phyloP scores from a whole-genome alignment of 30 jellyfish, hydroid and myxozoan species.

The Nemopilema nomurai region DNA sequence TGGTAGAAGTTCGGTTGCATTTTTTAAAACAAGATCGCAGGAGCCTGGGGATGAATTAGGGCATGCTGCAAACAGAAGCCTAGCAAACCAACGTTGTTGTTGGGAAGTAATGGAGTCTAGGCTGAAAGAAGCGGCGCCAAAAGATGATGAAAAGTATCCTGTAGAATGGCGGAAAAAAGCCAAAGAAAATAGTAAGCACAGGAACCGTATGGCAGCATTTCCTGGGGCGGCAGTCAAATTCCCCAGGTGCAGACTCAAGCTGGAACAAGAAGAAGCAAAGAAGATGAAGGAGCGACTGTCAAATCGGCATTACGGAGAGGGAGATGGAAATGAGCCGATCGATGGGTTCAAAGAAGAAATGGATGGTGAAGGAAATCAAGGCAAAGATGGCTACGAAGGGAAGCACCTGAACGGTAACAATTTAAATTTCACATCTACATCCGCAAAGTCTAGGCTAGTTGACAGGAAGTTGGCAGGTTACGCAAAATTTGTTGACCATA shows the following conservation, averaged over 20 bases:
- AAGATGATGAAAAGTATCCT: conserved; percentile 10
- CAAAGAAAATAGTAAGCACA: conserved; percentile 6
- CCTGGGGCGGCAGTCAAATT: conserved; percentile 69
- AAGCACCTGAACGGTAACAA: conserved; percentile 31
- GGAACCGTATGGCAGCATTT: conserved; percentile 71
- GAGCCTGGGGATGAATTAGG: conserved; percentile 51
- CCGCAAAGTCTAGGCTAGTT: not conserved
- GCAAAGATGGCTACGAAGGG: not conserved
- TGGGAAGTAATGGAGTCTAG: conserved; percentile 37
- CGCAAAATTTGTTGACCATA: not conserved
- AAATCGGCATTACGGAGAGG: conserved; percentile 18
- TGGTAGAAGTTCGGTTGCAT: too few species aligned
- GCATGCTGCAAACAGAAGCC: conserved; percentile 67
- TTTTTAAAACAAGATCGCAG: not conserved
- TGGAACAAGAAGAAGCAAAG: conserved; percentile 58
- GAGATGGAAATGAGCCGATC: not conserved
- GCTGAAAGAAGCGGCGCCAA: conserved; percentile 45
- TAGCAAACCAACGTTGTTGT: conserved; percentile 10
- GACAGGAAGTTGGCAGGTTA: not conserved
- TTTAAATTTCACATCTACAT: not conserved
- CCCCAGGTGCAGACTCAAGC: conserved; percentile 63
- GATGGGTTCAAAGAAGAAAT: not conserved
- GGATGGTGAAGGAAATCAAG: conserved; percentile 8
- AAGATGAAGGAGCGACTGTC: conserved; percentile 65
- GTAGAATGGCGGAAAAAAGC: conserved; percentile 42